A percentile compares a stretch with the other conserved stretches of the same genome.
Evolutionary conservation across 2,888 invertebrate genomes (phyloP).

Genomic region (Aleiodes testaceus): DNA sequence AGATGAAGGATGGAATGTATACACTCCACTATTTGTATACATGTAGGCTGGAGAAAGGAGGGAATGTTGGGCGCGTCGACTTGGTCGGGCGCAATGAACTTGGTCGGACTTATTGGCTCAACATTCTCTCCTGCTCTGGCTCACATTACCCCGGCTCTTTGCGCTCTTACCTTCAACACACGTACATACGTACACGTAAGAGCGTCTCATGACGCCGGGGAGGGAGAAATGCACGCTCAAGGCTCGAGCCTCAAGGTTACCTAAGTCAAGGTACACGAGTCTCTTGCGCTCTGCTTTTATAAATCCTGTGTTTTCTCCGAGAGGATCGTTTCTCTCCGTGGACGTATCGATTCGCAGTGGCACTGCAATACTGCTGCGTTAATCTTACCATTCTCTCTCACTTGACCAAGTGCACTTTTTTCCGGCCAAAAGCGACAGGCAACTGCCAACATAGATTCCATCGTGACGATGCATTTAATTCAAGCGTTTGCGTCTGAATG

Average conservation of each 20-base stretch:
- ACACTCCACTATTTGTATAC: conserved; percentile 10
- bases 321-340: too few relatives aligned
- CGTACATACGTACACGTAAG: conserved; percentile 18
- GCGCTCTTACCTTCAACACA: background rate
- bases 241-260: conserved; percentile 50
- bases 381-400: background rate
- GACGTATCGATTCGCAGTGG: too few relatives aligned
- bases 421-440: background rate
- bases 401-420: too few relatives aligned
- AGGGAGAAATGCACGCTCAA: conserved; percentile 41
- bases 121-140: conserved; percentile 29
- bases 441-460: conserved; percentile 21
- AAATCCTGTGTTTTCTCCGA: background rate
- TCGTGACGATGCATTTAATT: conserved; percentile 47
- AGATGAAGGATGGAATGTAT: background rate
- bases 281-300: conserved; percentile 11
- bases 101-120: conserved; percentile 54
- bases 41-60: conserved; percentile 36
- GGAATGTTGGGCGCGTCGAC: conserved; percentile 50
- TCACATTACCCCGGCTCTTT: background rate
- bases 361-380: background rate
- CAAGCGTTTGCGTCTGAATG: conserved; percentile 52
- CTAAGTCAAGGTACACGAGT: conserved; percentile 45
- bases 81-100: conserved; percentile 59
- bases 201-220: conserved; percentile 23